Evolutionary conservation across 2,113 vertebrate species (phyloP), one percentile per base, ranked within the genome.

Genomic region (Malurus alboscapulatus): DNA sequence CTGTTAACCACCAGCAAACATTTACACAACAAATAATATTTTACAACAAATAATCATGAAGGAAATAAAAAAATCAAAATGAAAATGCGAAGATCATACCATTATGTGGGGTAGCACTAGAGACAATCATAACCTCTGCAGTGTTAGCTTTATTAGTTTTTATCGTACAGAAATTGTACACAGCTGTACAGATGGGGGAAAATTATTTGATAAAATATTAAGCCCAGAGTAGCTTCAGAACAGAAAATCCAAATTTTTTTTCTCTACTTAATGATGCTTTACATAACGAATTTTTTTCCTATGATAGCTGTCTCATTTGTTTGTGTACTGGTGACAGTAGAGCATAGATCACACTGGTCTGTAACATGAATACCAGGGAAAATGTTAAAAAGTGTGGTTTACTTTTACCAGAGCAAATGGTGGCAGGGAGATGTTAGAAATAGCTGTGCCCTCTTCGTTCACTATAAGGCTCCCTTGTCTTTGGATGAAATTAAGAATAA

Each of bases 211-310:
- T 17, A 42, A 78, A 82, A 71, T 66, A 72, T 59, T 87, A 63
- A 72, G 20, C 26, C 40, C 38, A 26, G 13, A 50, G 47, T 16
- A 62, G 6, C 32, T 73, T 84, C 59, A 66, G 17, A 29, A 38
- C 3, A 92, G 48, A 74, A 50, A 14, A 1, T 1, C 1, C 12
- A 0, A 2, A 2, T 26, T 7, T 12, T 68, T 55, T 65, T 61
- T 61, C 34, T 40, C 13, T 36, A 34, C 26, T 5, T 47, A 48
- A 5, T 12, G 1, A 29, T 71, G 18, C 29, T 82, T 45, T 32
- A n/a, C 16, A 8, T 32, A 58, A 38, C 29, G 7, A 75, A 42
- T 61, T 51, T 58, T 2, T 87, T 89, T 91, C 18, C 36, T 61
- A 58, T 27, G 24, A 47, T 15, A 82, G 4, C 17, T 72, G 57